Conservation (phyloP, 2,113 vertebrate genomes). For the Himantopus leucocephalus region DNA sequence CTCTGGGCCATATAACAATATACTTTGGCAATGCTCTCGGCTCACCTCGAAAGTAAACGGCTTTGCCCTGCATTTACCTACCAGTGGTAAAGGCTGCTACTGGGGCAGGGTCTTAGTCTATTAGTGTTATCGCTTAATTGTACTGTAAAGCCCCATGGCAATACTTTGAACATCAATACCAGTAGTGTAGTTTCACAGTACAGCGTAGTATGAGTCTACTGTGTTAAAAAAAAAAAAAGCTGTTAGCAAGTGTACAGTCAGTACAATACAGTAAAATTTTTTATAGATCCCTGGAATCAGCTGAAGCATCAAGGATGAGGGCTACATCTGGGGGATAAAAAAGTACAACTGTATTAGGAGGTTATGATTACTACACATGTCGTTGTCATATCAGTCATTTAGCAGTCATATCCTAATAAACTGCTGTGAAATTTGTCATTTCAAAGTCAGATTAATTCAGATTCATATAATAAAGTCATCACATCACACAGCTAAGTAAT, state of each 20-base stretch:
- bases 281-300: not conserved
- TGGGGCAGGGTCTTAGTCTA: not conserved
- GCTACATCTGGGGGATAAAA: not conserved
- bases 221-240: not conserved
- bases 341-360: not conserved
- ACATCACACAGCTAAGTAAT: not conserved
- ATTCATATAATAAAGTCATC: constrained; percentile 10
- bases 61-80: not conserved
- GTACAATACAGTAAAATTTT: not conserved
- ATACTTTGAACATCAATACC: not conserved
- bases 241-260: not conserved
- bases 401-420: not conserved
- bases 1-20: not conserved
- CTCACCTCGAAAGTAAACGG: not conserved
- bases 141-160: not conserved
- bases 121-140: not conserved
- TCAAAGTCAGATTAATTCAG: constrained; percentile 18
- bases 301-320: not conserved
- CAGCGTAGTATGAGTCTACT: not conserved
- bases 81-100: not conserved
- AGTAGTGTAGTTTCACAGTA: not conserved
- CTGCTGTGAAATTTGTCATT: constrained; percentile 25
- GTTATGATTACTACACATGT: not conserved
- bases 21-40: not conserved
- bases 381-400: not conserved